phyloP scores from a whole-genome alignment of 2,888 invertebrate species.

The Hypomecis punctinalis region DNA sequence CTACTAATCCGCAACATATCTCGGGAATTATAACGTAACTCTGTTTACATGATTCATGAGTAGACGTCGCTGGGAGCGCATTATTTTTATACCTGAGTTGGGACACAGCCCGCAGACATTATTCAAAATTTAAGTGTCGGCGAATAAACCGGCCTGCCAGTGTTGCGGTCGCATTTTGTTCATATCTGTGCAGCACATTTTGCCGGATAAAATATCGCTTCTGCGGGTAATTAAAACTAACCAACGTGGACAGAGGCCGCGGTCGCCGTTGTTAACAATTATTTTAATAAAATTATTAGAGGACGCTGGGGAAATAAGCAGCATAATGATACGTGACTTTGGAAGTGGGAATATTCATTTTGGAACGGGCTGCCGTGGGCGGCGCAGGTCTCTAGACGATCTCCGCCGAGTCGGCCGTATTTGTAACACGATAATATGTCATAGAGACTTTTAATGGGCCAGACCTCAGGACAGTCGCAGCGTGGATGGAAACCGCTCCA shows the following conservation, averaged over 20 bases:
- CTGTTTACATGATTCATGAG: constrained; percentile 40
- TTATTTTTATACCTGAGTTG: constrained; percentile 31
- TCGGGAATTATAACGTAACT: constrained; percentile 35
- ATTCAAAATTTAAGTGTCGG: constrained; percentile 50
- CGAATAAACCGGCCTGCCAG: constrained; percentile 49
- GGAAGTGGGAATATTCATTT: constrained; percentile 56
- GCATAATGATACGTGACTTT: constrained; percentile 55
- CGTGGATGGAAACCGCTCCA: constrained; percentile 67
- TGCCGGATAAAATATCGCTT: constrained; percentile 70
- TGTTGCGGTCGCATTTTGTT: constrained; percentile 60
- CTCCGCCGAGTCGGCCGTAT: constrained; percentile 39
- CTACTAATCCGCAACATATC: constrained; percentile 55
- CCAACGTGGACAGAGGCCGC: constrained; percentile 59
- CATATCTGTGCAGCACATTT: constrained; percentile 65
- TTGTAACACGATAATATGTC: constrained; percentile 65
- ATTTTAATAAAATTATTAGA: constrained; percentile 71
- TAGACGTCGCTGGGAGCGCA: constrained; percentile 9
- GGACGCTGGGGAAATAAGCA: constrained; percentile 65
- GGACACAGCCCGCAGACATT: constrained; percentile 33
- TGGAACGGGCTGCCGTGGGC: constrained; percentile 44
- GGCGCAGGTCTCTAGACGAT: constrained; percentile 41
- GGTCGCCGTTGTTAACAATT: constrained; percentile 63
- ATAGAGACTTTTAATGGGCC: constrained; percentile 66
- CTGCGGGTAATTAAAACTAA: constrained; percentile 74
- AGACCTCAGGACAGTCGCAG: constrained; percentile 57